A percentile compares a stretch with the other conserved stretches of the same genome.
Evolutionary conservation across 37 sponge, comb jelly and placozoan species (phyloP).

Genomic region (Bolinopsis microptera): DNA sequence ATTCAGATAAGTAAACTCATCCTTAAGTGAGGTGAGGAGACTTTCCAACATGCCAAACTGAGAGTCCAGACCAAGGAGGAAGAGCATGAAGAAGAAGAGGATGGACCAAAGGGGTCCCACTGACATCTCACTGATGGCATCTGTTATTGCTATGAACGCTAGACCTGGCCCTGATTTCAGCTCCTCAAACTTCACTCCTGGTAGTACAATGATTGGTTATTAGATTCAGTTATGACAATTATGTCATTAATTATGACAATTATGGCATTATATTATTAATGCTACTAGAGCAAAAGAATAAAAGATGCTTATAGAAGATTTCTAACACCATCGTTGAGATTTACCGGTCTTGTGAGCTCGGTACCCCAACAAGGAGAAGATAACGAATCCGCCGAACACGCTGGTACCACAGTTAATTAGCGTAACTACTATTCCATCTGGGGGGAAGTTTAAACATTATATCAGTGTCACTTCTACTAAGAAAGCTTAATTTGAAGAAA

Average conservation of each 20-base stretch:
- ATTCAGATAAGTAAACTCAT: constrained; percentile 25
- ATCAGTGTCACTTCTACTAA: too few species aligned
- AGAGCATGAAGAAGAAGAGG: constrained; percentile 96
- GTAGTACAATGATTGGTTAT: too few species aligned
- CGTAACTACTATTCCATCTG: constrained; percentile 80
- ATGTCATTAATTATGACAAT: too few species aligned
- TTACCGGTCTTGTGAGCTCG: constrained; percentile 73
- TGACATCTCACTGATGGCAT: constrained; percentile 81
- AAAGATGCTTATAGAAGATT: too few species aligned
- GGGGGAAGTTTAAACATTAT: constrained; percentile 73
- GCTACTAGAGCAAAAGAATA: too few species aligned
- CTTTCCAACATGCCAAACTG: constrained; percentile 69
- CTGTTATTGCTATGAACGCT: constrained; percentile 86
- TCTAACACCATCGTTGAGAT: too few species aligned
- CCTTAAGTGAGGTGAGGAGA: constrained; percentile 48
- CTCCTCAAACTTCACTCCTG: neutral
- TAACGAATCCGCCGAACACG: constrained; percentile 81
- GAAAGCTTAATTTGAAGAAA: too few species aligned
- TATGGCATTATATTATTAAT: too few species aligned
- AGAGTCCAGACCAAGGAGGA: constrained; percentile 87
- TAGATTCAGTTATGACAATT: too few species aligned
- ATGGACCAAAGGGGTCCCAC: constrained; percentile 88
- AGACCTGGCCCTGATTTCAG: constrained; percentile 88
- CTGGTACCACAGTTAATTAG: constrained; percentile 86
- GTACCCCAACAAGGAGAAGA: constrained; percentile 91